Conservation (phyloP, 64 coral and sea anemone genomes). For the Cladopsammia gracilis region DNA sequence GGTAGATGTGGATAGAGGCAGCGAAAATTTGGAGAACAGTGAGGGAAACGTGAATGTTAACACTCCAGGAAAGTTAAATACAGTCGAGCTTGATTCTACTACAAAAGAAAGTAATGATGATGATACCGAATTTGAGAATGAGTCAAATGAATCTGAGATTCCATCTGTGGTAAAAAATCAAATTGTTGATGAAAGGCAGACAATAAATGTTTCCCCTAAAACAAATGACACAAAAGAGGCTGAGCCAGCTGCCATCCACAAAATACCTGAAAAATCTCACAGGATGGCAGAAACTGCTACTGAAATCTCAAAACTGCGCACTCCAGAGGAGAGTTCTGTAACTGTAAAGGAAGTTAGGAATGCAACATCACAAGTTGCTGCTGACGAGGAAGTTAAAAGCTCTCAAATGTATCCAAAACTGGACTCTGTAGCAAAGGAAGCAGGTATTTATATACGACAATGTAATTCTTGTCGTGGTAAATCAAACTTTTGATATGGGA, state of each 20-base stretch:
- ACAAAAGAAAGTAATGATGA: background rate
- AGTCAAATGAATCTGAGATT: background rate
- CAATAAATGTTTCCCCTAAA: background rate
- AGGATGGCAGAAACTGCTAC: background rate
- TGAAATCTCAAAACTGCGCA: background rate
- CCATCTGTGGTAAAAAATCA: background rate
- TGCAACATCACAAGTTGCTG: background rate
- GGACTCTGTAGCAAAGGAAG: background rate
- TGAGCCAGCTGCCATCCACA: background rate
- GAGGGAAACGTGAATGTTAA: background rate
- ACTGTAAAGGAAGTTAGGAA: background rate
- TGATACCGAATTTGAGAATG: background rate
- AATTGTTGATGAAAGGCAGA: background rate
- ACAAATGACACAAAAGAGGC: background rate
- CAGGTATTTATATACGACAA: constrained; percentile 30
- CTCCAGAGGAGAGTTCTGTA: background rate
- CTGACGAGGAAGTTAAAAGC: background rate
- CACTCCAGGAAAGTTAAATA: background rate
- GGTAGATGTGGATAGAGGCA: background rate
- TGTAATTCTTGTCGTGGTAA: too few species aligned
- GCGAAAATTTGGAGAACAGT: background rate
- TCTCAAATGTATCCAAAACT: constrained; percentile 56
- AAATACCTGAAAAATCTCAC: background rate
- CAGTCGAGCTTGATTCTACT: background rate
- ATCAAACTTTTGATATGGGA: too few species aligned